Base-by-base conservation (phyloP, 2,888 invertebrate species). In the Athetis lepigone region DNA sequence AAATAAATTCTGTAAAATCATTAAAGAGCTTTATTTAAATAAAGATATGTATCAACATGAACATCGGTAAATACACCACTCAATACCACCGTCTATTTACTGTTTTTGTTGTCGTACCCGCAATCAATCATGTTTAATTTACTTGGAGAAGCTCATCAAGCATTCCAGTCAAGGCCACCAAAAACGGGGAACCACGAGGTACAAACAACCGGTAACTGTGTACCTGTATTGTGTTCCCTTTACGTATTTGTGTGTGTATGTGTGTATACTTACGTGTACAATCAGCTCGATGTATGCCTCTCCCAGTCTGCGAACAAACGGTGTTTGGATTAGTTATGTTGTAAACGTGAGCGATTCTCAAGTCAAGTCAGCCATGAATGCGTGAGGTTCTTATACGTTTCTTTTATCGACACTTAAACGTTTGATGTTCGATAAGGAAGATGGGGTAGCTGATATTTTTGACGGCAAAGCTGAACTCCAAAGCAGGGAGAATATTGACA, bases 231-330 rank as follows among this genome's bases (percentile, higher is more conserved):
- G 37, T 50, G 50, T 50, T 45, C n/a, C n/a, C 55, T 25, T 43
- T 19, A 40, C 33, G n/a, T 70, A 36, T 27, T 33, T 55, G 42
- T 70, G 43, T 27, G 37, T 55, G 42, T 43, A 47, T 60, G 47
- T 66, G 40, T 65, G 49, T 62, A 61, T 82, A 87, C 86, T 87
- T 80, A 87, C 88, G 49, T 47, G 60, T 52, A 70, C 66, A 81
- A 84, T 80, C 80, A 76, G 78, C 77, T 49, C 52, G 64, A 67
- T 71, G 68, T 72, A 67, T 70, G 72, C 76, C 68, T 67, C 69
- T 64, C 59, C 47, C 61, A 73, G 68, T 68, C 86, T 87, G 88
- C 42, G 78, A 81, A 83, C 82, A 86, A 87, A 81, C 54, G 58
- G 61, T 73, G 29, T 58, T 52, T 9, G 58, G 60, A 63, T 75